Conservation (phyloP, 1,140 invertebrate genomes). For the Megalonaias nervosa region DNA sequence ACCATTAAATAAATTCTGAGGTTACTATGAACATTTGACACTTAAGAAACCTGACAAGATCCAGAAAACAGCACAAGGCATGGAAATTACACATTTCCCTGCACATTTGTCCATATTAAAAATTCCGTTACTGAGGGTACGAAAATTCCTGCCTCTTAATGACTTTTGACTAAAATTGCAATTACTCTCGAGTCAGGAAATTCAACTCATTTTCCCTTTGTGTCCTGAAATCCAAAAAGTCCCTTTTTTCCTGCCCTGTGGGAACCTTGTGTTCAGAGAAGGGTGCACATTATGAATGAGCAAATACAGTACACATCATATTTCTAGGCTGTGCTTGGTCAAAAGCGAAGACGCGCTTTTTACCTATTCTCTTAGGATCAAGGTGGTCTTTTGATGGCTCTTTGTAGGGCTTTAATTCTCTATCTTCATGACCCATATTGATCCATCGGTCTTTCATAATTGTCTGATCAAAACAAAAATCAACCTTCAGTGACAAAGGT, state of each 20-base stretch:
- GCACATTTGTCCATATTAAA: too few species aligned
- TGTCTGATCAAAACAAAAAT: slow-evolving; percentile 64
- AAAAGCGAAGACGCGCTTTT: slow-evolving; percentile 36
- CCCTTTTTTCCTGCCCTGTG: neutral
- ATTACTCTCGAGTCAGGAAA: too few species aligned
- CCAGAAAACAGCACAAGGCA: too few species aligned
- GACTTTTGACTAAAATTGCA: too few species aligned
- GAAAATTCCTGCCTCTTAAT: too few species aligned
- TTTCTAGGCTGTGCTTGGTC: slow-evolving; percentile 13
- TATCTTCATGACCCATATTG: slow-evolving; percentile 71
- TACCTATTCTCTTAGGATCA: slow-evolving; percentile 93
- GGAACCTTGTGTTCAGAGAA: neutral
- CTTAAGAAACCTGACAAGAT: too few species aligned
- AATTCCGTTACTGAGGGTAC: too few species aligned
- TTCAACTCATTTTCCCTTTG: too few species aligned
- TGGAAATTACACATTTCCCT: too few species aligned
- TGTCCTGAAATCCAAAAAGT: neutral
- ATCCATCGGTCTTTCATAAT: slow-evolving; percentile 72
- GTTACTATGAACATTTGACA: too few species aligned
- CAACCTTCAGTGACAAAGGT: too few species aligned
- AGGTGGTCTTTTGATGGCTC: slow-evolving; percentile 97
- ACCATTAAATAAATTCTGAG: too few species aligned
- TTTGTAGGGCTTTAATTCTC: slow-evolving; percentile 97
- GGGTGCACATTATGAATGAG: slow-evolving; percentile 1
- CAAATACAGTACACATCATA: slow-evolving; percentile 1